Conservation (phyloP, 1,140 invertebrate species). For the Pectinophora gossypiella region DNA sequence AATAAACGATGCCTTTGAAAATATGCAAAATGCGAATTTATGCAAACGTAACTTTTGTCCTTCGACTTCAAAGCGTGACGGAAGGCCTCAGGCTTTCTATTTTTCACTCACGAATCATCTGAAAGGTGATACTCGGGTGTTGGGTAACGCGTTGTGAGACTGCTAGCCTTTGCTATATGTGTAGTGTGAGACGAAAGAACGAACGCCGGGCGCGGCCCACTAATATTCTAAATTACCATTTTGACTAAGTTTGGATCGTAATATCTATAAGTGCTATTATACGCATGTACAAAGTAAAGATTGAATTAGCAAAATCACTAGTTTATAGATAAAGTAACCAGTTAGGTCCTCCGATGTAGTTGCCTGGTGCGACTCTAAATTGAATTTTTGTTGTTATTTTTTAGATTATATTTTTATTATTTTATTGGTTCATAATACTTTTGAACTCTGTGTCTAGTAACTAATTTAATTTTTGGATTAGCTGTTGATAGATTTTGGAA, state of each 20-base stretch:
- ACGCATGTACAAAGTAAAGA: constrained; percentile 66
- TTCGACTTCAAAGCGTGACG: constrained; percentile 1
- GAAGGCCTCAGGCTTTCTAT: neutral
- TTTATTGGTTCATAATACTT: constrained; percentile 54
- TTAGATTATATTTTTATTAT: constrained; percentile 63
- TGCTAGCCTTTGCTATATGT: neutral
- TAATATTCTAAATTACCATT: constrained; percentile 62
- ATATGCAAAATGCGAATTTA: constrained; percentile 23
- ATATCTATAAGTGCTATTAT: constrained; percentile 55
- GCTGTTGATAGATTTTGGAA: constrained; percentile 32
- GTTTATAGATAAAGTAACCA: constrained; percentile 39
- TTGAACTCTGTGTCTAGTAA: constrained; percentile 39
- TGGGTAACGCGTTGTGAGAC: neutral
- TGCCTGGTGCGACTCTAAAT: constrained; percentile 44
- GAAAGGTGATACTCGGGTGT: neutral
- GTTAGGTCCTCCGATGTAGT: constrained; percentile 30
- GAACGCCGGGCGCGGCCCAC: constrained; percentile 2
- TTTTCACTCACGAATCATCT: neutral
- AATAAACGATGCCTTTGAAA: constrained; percentile 10
- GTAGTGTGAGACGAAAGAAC: neutral
- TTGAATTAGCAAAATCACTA: constrained; percentile 61
- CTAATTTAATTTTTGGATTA: constrained; percentile 46
- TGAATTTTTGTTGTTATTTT: constrained; percentile 61
- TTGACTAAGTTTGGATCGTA: constrained; percentile 48
- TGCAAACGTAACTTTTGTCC: constrained; percentile 20